phyloP scores from a whole-genome alignment of 2,113 vertebrate genomes.

The Glaucomys volans region DNA sequence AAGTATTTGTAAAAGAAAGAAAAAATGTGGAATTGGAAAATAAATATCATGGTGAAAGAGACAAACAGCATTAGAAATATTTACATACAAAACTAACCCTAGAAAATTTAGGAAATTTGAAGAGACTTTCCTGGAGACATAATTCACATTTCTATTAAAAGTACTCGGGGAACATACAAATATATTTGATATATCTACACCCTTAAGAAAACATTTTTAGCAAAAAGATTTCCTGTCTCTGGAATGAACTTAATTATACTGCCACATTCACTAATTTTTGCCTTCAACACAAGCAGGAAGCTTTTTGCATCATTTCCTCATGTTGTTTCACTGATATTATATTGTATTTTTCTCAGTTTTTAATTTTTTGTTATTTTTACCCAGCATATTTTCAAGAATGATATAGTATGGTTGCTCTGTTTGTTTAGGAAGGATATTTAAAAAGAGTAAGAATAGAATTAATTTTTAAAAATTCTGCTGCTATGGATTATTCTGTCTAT shows the following conservation, averaged over 20 bases:
- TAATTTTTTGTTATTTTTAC: background rate
- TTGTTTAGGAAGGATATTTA: background rate
- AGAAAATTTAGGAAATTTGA: background rate
- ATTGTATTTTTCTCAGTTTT: background rate
- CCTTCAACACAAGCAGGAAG: background rate
- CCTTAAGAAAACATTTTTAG: background rate
- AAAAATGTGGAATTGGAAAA: background rate
- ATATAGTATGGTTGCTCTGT: background rate
- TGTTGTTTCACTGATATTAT: background rate
- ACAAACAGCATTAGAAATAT: background rate
- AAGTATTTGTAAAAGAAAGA: background rate
- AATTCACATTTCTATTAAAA: background rate
- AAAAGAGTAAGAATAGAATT: background rate
- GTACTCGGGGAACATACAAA: background rate
- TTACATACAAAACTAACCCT: background rate
- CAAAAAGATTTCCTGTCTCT: background rate
- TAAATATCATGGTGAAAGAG: too few species aligned
- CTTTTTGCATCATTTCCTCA: background rate
- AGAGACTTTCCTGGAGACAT: background rate
- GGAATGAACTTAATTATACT: background rate
- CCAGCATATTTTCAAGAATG: background rate
- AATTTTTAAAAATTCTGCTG: background rate
- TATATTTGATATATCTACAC: background rate
- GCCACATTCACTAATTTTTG: background rate
- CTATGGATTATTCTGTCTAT: background rate